Percentiles rank a stretch among this genome's conserved stretches.
Conservation (phyloP, 2,797 vertebrate species). For the Bradypodion pumilum region DNA sequence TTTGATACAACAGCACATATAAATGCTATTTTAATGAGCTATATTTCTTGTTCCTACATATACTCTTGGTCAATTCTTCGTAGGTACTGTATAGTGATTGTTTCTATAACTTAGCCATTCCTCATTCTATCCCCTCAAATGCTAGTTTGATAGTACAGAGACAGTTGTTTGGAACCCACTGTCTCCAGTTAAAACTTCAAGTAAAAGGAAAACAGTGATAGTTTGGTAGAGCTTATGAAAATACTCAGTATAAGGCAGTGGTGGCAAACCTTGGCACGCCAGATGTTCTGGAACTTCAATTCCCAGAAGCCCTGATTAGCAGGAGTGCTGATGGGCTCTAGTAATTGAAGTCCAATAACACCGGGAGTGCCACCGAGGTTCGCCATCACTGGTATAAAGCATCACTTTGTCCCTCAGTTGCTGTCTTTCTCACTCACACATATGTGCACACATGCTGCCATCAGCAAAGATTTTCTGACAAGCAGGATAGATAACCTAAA, state of each 20-base stretch:
- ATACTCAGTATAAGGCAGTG: not conserved
- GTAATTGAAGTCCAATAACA: too few relatives aligned
- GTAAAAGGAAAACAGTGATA: not conserved
- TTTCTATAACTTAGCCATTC: not conserved
- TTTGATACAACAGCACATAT: not conserved
- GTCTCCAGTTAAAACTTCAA: not conserved
- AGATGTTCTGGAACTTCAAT: too few relatives aligned
- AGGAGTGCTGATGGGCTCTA: too few relatives aligned
- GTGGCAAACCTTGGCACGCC: too few relatives aligned
- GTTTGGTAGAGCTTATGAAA: not conserved
- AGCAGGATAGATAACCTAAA: not conserved
- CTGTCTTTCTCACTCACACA: not conserved
- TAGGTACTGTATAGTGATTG: too few relatives aligned
- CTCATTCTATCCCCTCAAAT: not conserved
- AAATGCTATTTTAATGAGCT: fast-evolving
- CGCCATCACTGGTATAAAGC: too few relatives aligned
- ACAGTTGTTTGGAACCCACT: not conserved
- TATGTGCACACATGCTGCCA: not conserved
- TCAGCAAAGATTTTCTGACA: not conserved
- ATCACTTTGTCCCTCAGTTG: not conserved
- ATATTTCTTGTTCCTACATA: not conserved
- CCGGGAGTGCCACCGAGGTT: too few relatives aligned
- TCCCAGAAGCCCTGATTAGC: too few relatives aligned
- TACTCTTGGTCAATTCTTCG: not conserved
- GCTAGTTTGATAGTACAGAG: not conserved